phyloP scores from a whole-genome alignment of 2,113 vertebrate species.

The Zootoca vivipara region DNA sequence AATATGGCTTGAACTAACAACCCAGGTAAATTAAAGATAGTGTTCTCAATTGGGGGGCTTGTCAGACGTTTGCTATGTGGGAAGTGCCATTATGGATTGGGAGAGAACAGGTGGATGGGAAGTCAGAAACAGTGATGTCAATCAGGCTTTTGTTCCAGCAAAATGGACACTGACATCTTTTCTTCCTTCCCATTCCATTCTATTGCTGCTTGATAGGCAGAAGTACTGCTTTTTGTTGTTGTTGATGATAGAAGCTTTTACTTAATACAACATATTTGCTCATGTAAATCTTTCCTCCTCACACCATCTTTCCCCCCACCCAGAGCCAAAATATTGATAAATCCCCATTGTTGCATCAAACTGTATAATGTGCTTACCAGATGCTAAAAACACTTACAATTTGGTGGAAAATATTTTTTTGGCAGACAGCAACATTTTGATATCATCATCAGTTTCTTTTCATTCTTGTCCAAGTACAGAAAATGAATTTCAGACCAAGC shows the following conservation, averaged over 20 bases:
- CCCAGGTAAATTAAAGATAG: background rate
- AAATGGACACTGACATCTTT: conserved; percentile 40
- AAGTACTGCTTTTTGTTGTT: background rate
- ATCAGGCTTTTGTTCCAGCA: background rate
- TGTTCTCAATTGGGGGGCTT: background rate
- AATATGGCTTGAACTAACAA: background rate
- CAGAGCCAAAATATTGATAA: background rate
- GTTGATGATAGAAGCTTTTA: background rate
- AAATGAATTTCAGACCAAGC: background rate
- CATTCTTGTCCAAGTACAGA: background rate
- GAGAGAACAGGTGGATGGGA: conserved; percentile 16
- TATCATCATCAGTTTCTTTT: conserved; percentile 2
- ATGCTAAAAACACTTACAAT: background rate
- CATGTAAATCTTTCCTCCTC: too few relatives aligned
- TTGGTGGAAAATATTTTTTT: background rate
- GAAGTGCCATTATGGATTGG: background rate
- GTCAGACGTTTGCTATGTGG: conserved; percentile 15
- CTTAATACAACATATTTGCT: background rate
- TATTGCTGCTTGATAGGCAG: background rate
- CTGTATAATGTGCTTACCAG: background rate
- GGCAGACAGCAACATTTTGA: background rate
- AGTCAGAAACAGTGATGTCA: background rate
- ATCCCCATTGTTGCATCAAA: background rate
- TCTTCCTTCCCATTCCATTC: conserved; percentile 25
- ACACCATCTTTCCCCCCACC: too few relatives aligned